Base-by-base conservation (phyloP, 2,113 vertebrate genomes). In the Bubo blakistoni region DNA sequence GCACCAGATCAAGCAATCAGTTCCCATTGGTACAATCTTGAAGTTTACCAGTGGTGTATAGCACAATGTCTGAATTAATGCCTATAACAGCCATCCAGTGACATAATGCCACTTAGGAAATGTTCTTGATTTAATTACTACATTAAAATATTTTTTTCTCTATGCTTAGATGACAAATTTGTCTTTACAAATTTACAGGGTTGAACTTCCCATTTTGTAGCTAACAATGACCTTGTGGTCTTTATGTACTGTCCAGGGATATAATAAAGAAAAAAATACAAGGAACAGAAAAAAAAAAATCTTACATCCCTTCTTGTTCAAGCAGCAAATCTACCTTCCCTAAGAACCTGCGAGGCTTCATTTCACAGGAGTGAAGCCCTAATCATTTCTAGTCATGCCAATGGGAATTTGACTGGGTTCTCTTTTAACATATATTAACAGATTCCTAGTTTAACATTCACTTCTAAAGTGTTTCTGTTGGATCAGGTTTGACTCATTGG, bases 311-410 rank as follows among this genome's bases (percentile, higher is more conserved):
- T 79, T 82, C 36, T 13, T 80, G 36, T 81, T 85, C 65, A 82
- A 69, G 61, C 32, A 46, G 29, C n/a, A 79, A 29, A 61, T 26
- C 16, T 34, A 38, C 25, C 58, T 82, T 76, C 5, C 4, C 9
- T 29, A 21, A 44, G 15, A 87, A 61, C 4, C 2, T 44, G 20
- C 14, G 25, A 92, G 18, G 5, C 49, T 90, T 91, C 16, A 30
- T 80, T 76, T 88, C 16, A 6, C 24, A 59, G 12, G 8, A 77
- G 10, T 0, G 0, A 67, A 82, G 6, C 6, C 29, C 30, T 57
- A 24, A 61, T 59, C 5, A 12, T 91, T 89, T 66, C 46, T 40
- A 79, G 44, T 87, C 52, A 59, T 7, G 13, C 59, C 58, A 85
- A 46, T 65, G 26, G n/a, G 46, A 86, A 79, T 84, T 86, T 81